Evolutionary conservation across 2,797 vertebrate genomes (phyloP).

Genomic region (Varecia variegata): DNA sequence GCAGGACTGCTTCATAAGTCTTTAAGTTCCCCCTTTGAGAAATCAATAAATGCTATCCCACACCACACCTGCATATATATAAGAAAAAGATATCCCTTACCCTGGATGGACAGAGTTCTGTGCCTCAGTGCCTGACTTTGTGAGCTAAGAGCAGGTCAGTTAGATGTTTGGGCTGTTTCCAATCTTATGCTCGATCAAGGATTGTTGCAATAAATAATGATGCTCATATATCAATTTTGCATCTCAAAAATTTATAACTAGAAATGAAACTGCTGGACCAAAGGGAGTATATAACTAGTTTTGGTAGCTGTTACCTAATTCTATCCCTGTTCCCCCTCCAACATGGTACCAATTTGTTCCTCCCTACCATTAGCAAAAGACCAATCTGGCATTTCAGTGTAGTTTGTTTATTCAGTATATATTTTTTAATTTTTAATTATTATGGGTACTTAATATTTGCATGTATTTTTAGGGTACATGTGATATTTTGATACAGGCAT

Average conservation of each 20-base stretch:
- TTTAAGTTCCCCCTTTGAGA: not conserved
- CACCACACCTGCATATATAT: not conserved
- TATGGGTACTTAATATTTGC: not conserved
- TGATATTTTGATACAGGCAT: not conserved
- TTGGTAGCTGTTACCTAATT: not conserved
- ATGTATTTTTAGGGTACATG: not conserved
- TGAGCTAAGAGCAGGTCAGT: not conserved
- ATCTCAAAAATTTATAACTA: not conserved
- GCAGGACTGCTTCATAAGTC: not conserved
- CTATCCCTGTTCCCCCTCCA: not conserved
- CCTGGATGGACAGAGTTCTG: not conserved
- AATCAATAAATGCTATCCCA: not conserved
- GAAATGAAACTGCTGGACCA: not conserved
- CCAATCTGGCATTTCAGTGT: not conserved
- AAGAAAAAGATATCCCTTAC: not conserved
- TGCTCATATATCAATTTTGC: not conserved
- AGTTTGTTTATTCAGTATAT: not conserved
- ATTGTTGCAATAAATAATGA: conserved; percentile 29
- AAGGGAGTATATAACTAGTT: not conserved
- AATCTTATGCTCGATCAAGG: not conserved
- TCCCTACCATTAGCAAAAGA: not conserved
- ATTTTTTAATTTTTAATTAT: not conserved
- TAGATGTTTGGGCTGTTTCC: not conserved
- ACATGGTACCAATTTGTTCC: not conserved
- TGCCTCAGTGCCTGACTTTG: not conserved